phyloP scores from a whole-genome alignment of 2,113 vertebrate species.

The Probosciger aterrimus region DNA sequence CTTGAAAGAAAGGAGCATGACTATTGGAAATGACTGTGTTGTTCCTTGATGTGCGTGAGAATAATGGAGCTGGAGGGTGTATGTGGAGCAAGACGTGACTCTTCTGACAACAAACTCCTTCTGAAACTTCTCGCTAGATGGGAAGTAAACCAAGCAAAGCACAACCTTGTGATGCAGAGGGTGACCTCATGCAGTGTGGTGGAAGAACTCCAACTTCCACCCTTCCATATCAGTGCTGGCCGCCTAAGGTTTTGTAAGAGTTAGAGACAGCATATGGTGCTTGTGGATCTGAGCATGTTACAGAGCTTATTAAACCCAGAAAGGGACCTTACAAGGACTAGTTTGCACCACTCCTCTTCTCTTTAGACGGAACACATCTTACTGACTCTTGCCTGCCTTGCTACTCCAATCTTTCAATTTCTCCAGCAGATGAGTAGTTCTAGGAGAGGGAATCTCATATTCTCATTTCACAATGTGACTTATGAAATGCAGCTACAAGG shows the following conservation, averaged over 20 bases:
- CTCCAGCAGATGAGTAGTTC: neutral
- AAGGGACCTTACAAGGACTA: neutral
- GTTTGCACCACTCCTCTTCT: neutral
- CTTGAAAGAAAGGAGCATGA: neutral
- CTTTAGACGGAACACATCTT: neutral
- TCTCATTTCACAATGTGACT: neutral
- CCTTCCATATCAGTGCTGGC: constrained; percentile 14
- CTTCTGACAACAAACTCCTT: neutral
- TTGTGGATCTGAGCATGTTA: neutral
- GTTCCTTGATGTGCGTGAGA: neutral
- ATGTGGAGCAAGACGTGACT: neutral
- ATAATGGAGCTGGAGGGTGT: neutral
- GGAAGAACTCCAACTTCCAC: constrained; percentile 30
- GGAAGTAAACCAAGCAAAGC: constrained; percentile 3
- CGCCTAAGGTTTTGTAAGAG: neutral
- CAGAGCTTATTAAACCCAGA: neutral
- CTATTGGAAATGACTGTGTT: neutral
- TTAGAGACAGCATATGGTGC: neutral
- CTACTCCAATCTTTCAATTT: neutral
- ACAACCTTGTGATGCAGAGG: neutral
- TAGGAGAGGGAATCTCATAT: neutral
- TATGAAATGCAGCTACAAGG: neutral
- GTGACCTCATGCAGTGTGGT: neutral
- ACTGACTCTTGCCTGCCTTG: neutral
- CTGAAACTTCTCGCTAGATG: neutral